Percentiles rank a stretch among this genome's conserved stretches.
phyloP scores from a whole-genome alignment of 2,888 invertebrate genomes.

The Polydrusus tereticollis region DNA sequence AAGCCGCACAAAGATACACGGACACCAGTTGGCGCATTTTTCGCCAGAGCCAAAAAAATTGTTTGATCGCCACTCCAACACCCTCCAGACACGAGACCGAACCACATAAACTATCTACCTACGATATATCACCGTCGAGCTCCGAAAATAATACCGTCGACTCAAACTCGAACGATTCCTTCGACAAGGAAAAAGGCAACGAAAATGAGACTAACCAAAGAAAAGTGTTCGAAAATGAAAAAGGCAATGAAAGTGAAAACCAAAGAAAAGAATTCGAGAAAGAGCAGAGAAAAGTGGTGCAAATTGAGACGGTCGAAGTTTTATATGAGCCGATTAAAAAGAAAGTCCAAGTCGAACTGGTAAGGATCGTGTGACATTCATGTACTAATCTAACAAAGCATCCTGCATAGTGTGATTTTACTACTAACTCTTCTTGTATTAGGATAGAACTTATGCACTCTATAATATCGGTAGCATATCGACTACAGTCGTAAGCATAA shows the following conservation, averaged over 20 bases:
- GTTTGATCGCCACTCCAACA: conserved; percentile 22
- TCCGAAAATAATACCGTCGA: conserved; percentile 34
- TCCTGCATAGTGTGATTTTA: background rate
- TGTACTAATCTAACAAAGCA: conserved; percentile 29
- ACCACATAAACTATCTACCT: conserved; percentile 36
- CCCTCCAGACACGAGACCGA: conserved; percentile 15
- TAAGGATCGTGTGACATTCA: conserved; percentile 55
- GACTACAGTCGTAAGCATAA: too few species aligned
- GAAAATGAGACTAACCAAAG: conserved; percentile 21
- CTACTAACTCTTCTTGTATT: background rate
- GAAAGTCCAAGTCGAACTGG: conserved; percentile 60
- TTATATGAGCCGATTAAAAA: conserved; percentile 58
- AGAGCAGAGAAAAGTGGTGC: conserved; percentile 54
- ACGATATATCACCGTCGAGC: conserved; percentile 30
- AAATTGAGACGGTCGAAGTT: conserved; percentile 64
- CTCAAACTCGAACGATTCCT: conserved; percentile 27
- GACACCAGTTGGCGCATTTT: conserved; percentile 83
- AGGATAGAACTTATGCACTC: background rate
- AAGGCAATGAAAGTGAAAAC: conserved; percentile 47
- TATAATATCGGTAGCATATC: background rate
- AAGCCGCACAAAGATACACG: conserved; percentile 77
- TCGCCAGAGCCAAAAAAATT: conserved; percentile 67
- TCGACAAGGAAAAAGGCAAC: conserved; percentile 20
- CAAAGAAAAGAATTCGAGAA: conserved; percentile 27
- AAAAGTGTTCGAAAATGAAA: conserved; percentile 30